These are phyloP conservation scores for Tragopan temminckii DNA, from an alignment of 2,797 vertebrate species.

Conservation along the genomic window DNA sequence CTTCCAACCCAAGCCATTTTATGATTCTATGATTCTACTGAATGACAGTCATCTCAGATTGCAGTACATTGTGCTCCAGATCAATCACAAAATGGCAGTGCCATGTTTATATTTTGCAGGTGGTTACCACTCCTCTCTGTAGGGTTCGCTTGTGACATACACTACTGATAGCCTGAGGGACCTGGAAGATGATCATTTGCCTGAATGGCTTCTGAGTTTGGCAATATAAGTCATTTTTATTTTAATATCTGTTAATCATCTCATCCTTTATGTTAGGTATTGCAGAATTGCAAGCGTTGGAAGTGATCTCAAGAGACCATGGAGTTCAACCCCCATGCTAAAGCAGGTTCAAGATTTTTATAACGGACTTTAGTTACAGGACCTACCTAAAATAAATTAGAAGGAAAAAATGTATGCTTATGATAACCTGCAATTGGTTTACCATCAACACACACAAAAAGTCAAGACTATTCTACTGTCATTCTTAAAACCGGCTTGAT, in stretches of 20 bases:
- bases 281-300: too few relatives aligned
- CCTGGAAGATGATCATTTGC: neutral
- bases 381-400: neutral
- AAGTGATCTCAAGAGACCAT: too few relatives aligned
- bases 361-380: neutral
- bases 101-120: neutral
- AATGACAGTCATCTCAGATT: neutral
- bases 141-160: neutral
- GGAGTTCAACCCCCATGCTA: too few relatives aligned
- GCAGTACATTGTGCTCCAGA: neutral
- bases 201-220: neutral
- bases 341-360: neutral
- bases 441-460: neutral
- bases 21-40: neutral
- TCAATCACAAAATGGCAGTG: neutral
- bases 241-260: neutral
- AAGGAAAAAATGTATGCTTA: neutral
- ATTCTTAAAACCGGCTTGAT: neutral
- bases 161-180: neutral
- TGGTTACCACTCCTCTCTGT: neutral
- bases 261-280: neutral
- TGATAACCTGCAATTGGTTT: neutral
- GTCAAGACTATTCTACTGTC: neutral
- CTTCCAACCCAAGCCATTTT: too few relatives aligned
- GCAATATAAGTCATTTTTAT: neutral